Base-by-base conservation (phyloP, 2,888 invertebrate species). In the Antheraea assamensis region DNA sequence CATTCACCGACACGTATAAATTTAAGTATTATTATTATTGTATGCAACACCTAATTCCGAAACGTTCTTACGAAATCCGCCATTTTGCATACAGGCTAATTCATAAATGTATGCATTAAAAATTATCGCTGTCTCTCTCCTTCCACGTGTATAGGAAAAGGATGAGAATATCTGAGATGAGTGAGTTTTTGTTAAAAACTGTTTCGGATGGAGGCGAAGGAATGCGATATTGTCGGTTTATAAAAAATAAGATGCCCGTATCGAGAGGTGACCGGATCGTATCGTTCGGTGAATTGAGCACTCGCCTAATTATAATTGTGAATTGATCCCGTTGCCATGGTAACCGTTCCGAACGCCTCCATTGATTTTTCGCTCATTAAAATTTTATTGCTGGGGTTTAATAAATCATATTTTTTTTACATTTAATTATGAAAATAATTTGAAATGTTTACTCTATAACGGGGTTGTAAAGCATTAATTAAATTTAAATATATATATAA, bases 261-360 rank as follows among this genome's bases (percentile, higher is more conserved):
- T 82, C 81, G 83, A 64, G 61, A 64, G 81, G 75, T 79, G 87
- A 87, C 86, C 81, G 79, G 87, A 87, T 86, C 82, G 80, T 87
- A 89, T 88, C 85, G 75, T 68, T 68, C 35, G 21, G 68, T 68
- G 79, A 75, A 78, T 27, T 0, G 61, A 75, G 78, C 81, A 82
- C 81, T 79, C 81, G 82, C 81, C 85, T 88, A 89, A 88, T 88
- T 88, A 89, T 90, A 87, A 52, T 55, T 68, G 68, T 87, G 87
- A 83, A 83, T 83, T 82, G 81, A 81, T 75, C 78, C 81, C 75
- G 91, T 90, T 89, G 88, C 91, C 80, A 91, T 90, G 85, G 89
- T 85, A 86, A 90, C 89, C 75, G 80, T 74, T 74, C 79, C 77
- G 78, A 79, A 79, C 78, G 73, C 55, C 70, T 52, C 70, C 70